A percentile compares a stretch with the other conserved stretches of the same genome.
phyloP scores from a whole-genome alignment of 1,140 invertebrate genomes.

The Melanaphis sacchari region DNA sequence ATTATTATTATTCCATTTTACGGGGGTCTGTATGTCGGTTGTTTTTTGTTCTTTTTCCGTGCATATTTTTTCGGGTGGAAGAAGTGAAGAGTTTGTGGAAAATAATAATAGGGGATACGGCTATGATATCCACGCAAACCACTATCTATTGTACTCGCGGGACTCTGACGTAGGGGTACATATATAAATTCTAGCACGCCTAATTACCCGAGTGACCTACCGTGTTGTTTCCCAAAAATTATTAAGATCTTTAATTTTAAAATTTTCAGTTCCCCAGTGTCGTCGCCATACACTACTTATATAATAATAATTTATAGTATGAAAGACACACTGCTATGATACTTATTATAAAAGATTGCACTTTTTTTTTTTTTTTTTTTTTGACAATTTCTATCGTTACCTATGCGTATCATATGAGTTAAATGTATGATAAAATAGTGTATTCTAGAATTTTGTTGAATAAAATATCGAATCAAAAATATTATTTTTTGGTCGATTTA shows the following conservation, averaged over 20 bases:
- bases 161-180: not conserved
- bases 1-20: constrained; percentile 20
- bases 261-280: not conserved
- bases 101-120: constrained; percentile 36
- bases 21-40: not conserved
- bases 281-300: not conserved
- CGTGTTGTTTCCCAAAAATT: not conserved
- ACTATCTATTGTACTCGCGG: constrained; percentile 56
- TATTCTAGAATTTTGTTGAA: not conserved
- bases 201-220: constrained; percentile 49
- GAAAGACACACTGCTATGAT: not conserved
- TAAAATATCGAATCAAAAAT: not conserved
- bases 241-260: constrained; percentile 11
- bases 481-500: too few relatives aligned
- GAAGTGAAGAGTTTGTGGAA: not conserved
- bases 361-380: not conserved
- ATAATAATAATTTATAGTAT: constrained; percentile 15
- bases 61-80: not conserved
- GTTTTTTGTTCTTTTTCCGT: not conserved
- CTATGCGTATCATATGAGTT: not conserved
- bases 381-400: not conserved
- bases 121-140: constrained; percentile 48
- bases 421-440: not conserved
- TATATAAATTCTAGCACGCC: constrained; percentile 12
- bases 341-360: not conserved